phyloP scores from a whole-genome alignment of 35 echinoderm and acorn worm species.

The Ptychodera flava region DNA sequence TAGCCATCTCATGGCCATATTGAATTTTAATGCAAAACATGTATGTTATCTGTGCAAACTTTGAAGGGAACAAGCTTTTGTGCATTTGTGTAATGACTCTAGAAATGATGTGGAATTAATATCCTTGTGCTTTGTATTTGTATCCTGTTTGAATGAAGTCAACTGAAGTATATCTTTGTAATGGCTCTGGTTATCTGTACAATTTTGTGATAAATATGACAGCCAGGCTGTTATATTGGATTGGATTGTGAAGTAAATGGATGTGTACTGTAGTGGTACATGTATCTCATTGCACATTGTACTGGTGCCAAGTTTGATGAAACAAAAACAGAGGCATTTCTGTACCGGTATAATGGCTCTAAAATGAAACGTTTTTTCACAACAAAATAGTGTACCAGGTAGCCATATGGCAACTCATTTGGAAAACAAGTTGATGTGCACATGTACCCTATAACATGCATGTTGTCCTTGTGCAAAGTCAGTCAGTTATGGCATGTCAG shows the following conservation, averaged over 20 bases:
- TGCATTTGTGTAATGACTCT: neutral
- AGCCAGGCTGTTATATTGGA: neutral
- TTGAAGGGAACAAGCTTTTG: neutral
- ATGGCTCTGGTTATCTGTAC: neutral
- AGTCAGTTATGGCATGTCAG: no score
- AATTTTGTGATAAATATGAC: neutral
- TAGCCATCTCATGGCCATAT: no score
- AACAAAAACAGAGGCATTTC: no score
- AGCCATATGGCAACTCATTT: neutral
- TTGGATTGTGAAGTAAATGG: neutral
- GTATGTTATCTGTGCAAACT: neutral
- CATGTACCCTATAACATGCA: neutral
- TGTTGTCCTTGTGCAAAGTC: neutral
- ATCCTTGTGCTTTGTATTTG: neutral
- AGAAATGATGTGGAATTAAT: neutral
- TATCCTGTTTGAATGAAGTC: neutral
- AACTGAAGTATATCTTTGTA: neutral
- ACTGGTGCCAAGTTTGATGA: neutral
- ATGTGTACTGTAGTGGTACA: no score
- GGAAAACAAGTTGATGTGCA: neutral
- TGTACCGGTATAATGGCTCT: no score
- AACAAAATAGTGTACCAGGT: neutral
- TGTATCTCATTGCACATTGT: neutral
- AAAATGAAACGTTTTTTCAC: neutral
- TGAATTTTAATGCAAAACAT: neutral